Evolutionary conservation across 1,140 invertebrate species (phyloP).

Genomic region (Polyergus mexicanus): DNA sequence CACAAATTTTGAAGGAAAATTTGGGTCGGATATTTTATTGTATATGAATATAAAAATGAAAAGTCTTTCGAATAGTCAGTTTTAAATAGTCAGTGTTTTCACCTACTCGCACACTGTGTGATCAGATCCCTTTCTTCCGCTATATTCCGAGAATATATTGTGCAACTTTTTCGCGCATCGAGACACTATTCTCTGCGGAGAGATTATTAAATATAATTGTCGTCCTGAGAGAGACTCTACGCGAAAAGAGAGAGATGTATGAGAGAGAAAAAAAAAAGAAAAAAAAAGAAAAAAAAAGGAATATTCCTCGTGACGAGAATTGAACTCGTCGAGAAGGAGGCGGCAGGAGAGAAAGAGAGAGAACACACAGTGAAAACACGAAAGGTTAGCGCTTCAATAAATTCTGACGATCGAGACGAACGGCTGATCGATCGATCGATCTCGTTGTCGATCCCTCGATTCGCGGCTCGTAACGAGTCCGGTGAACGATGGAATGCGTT

Average conservation of each 20-base stretch:
- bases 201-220: constrained; percentile 66
- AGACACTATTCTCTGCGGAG: constrained; percentile 11
- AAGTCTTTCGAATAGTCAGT: background rate
- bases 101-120: too few species aligned
- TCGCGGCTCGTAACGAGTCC: constrained; percentile 8
- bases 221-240: constrained; percentile 16
- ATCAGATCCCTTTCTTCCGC: background rate
- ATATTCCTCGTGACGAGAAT: constrained; percentile 41
- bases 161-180: constrained; percentile 6
- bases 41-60: background rate
- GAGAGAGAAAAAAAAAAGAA: background rate
- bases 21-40: background rate
- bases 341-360: background rate
- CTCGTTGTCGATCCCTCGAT: constrained; percentile 39
- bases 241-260: background rate
- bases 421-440: constrained; percentile 43
- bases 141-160: background rate
- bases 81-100: background rate
- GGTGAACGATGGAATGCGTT: constrained; percentile 9
- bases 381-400: constrained; percentile 80
- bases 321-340: background rate
- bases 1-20: background rate
- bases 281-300: constrained; percentile 7
- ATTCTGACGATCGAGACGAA: constrained; percentile 66
- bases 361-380: constrained; percentile 66